These are phyloP conservation scores for Acrobeloides nanus DNA, from an alignment of 2,888 invertebrate genomes.

Conservation along the genomic window DNA sequence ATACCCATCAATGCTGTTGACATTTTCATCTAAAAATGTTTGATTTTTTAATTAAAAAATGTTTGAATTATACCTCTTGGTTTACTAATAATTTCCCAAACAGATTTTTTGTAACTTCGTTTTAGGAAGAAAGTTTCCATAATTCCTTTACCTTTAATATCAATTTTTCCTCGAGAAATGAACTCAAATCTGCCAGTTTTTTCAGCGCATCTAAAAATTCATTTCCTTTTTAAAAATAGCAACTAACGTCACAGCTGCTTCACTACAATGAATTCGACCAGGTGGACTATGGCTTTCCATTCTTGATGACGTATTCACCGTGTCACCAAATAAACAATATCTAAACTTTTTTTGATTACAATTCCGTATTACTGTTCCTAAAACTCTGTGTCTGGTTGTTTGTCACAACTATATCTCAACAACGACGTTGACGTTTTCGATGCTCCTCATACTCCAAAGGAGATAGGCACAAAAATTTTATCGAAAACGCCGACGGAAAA, in stretches of 20 bases:
- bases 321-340: constrained; percentile 20
- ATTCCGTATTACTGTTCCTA: no score
- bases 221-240: no score
- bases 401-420: no score
- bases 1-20: constrained; percentile 45
- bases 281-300: constrained; percentile 35
- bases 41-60: background rate
- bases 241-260: constrained; percentile 16
- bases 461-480: no score
- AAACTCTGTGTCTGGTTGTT: no score
- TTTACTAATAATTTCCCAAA: constrained; percentile 46
- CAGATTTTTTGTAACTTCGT: constrained; percentile 39
- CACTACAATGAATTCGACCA: constrained; percentile 36
- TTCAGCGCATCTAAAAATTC: constrained; percentile 30
- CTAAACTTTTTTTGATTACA: background rate
- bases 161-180: constrained; percentile 32
- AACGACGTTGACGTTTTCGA: no score
- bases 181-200: constrained; percentile 44
- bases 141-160: constrained; percentile 40
- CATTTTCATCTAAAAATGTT: constrained; percentile 33
- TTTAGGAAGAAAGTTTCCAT: constrained; percentile 46
- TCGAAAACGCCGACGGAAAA: no score
- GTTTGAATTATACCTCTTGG: constrained; percentile 15
- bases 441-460: no score
- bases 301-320: constrained; percentile 35